Evolutionary conservation across 1,140 invertebrate genomes (phyloP), one percentile per base, ranked within the genome.

Genomic region (Lutraria rhynchaena): DNA sequence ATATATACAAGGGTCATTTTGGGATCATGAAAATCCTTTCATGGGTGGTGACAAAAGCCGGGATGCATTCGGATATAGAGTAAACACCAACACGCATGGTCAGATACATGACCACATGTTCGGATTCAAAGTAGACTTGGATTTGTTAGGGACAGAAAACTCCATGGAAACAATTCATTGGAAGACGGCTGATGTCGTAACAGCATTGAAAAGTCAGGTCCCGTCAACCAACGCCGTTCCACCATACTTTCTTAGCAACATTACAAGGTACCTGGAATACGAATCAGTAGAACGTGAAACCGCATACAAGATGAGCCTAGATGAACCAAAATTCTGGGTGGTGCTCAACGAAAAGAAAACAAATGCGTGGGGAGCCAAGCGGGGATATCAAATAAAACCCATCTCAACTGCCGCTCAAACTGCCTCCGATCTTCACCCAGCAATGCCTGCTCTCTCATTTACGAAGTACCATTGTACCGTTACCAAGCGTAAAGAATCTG

Each of bases 51-150:
- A 81, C 31, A 71, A 71, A 33, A 71, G 53, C 29, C 27, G 78
- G 27, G 57, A 77, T 22, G 49, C 76, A 11, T 90, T 86, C 70
- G 88, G 88, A 0, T 87, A 83, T 46, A 46, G 70, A 35, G 60
- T 89, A 11, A 65, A 74, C n/a, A 74, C 81, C 11, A 46, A 81
- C 29, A 65, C 81, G 15, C 49, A 75, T 31, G 89, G 82, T 29
- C 85, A 77, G 37, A 75, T 90, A n/a, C 89, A 90, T 61, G 82
- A 88, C 33, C 89, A 90, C 63, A 73, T 87, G 41, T 85, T 89
- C 44, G 76, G 87, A 55, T 90, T 89, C 73, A 89, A 89, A 57
- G 87, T 83, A 5, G 87, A 89, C 71, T 29, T 89, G 1, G 89
- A 89, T 77, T 80, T 89, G 35, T 27, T 71, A 29, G 87, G 85